phyloP scores from a whole-genome alignment of 2,797 vertebrate genomes.

The Todus mexicanus region DNA sequence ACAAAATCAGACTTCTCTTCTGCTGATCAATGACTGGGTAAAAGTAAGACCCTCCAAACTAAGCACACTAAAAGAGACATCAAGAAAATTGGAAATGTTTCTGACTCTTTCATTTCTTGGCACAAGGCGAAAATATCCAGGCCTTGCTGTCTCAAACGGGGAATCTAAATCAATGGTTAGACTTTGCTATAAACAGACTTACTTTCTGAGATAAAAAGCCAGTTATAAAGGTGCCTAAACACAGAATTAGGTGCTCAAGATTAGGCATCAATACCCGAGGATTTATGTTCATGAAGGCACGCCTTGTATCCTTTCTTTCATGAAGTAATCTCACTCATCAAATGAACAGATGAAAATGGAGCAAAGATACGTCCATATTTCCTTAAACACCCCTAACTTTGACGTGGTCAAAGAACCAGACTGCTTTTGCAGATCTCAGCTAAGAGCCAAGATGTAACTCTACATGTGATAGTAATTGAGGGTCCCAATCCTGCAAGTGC shows the following conservation, averaged over 20 bases:
- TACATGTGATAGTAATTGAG: slow-evolving; percentile 63
- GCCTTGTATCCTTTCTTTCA: neutral
- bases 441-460: neutral
- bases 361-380: neutral
- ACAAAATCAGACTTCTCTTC: neutral
- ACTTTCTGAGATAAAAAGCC: neutral
- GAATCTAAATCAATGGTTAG: slow-evolving; percentile 25
- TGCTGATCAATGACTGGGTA: neutral
- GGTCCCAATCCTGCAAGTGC: slow-evolving; percentile 46
- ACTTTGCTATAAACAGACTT: neutral
- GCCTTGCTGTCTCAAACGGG: neutral
- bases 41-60: neutral
- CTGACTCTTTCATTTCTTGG: neutral
- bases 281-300: slow-evolving; percentile 12
- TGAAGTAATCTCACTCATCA: slow-evolving; percentile 2
- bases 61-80: neutral
- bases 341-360: neutral
- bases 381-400: neutral
- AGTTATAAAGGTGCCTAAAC: neutral
- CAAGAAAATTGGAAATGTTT: slow-evolving; percentile 2
- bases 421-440: slow-evolving; percentile 49
- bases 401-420: slow-evolving; percentile 18
- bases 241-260: neutral
- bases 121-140: neutral
- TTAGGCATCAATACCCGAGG: neutral